phyloP scores from a whole-genome alignment of 2,797 vertebrate species.

The Hippocampus kuda region DNA sequence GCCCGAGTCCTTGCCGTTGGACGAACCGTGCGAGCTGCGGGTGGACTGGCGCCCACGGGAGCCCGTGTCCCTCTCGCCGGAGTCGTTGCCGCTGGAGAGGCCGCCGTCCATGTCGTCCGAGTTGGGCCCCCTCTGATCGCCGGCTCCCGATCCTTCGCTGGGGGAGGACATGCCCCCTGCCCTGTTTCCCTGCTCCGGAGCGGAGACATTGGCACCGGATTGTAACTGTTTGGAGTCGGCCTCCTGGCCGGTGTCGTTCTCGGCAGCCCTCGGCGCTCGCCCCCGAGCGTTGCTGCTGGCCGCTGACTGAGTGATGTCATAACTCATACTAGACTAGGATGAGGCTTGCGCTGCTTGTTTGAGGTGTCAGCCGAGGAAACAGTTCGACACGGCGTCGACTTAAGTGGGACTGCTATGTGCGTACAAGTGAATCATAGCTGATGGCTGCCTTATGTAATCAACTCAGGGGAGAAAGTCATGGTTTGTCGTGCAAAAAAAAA shows the following conservation, averaged over 20 bases:
- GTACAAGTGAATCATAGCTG: slow-evolving; percentile 48
- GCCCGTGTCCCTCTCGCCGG: slow-evolving; percentile 58
- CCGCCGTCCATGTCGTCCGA: slow-evolving; percentile 79
- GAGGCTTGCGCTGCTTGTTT: slow-evolving; percentile 37
- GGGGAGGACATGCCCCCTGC: slow-evolving; percentile 39
- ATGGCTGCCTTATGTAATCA: slow-evolving; percentile 11
- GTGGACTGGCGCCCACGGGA: slow-evolving; percentile 67
- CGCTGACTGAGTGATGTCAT: slow-evolving; percentile 64
- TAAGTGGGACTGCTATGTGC: slow-evolving; percentile 63
- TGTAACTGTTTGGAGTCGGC: slow-evolving; percentile 29
- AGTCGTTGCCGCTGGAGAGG: slow-evolving; percentile 80
- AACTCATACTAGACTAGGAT: slow-evolving; percentile 67
- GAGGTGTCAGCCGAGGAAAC: slow-evolving; percentile 15
- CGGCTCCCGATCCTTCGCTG: slow-evolving; percentile 39
- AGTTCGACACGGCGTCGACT: slow-evolving; percentile 10
- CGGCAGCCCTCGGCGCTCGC: slow-evolving; percentile 48
- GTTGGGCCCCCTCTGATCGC: slow-evolving; percentile 47
- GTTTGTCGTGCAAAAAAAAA: slow-evolving; percentile 5
- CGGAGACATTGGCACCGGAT: slow-evolving; percentile 24
- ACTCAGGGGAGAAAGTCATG: slow-evolving; percentile 41
- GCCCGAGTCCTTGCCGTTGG: slow-evolving; percentile 82
- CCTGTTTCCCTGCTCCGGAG: slow-evolving; percentile 36
- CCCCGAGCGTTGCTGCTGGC: slow-evolving; percentile 55
- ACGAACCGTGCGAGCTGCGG: slow-evolving; percentile 75
- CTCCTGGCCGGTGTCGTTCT: slow-evolving; percentile 48